phyloP scores from a whole-genome alignment of 2,113 vertebrate species.

The Pelmatolapia mariae region DNA sequence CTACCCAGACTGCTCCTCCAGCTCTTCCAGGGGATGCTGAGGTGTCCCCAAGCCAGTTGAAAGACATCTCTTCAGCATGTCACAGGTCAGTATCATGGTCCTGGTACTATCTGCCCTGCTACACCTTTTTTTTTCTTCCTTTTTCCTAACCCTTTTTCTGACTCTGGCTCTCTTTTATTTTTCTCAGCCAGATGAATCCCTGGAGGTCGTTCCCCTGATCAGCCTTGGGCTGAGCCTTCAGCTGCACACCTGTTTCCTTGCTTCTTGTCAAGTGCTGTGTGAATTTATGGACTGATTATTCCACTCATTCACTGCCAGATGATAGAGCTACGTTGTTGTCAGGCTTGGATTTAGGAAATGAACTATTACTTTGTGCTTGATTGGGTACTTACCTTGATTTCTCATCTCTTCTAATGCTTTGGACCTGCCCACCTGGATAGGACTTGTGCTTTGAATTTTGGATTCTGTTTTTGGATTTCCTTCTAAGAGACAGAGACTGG shows the following conservation, averaged over 20 bases:
- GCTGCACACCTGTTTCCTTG: background rate
- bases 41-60: background rate
- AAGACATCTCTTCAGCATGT: background rate
- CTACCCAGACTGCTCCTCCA: background rate
- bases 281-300: background rate
- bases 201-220: background rate
- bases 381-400: background rate
- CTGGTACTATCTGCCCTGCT: background rate
- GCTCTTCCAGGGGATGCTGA: background rate
- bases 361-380: background rate
- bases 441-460: background rate
- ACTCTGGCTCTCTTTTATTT: background rate
- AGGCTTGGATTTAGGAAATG: background rate
- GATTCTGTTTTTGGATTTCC: background rate
- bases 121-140: background rate
- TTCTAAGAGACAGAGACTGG: background rate
- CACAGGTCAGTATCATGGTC: background rate
- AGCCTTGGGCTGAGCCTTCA: background rate
- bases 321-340: background rate
- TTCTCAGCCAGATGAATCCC: background rate
- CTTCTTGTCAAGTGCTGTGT: background rate
- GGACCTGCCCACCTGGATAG: background rate
- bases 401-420: background rate
- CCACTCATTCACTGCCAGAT: background rate
- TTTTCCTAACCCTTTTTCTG: background rate